Conservation (phyloP, 1,140 invertebrate genomes). For the Trichoplusia ni region DNA sequence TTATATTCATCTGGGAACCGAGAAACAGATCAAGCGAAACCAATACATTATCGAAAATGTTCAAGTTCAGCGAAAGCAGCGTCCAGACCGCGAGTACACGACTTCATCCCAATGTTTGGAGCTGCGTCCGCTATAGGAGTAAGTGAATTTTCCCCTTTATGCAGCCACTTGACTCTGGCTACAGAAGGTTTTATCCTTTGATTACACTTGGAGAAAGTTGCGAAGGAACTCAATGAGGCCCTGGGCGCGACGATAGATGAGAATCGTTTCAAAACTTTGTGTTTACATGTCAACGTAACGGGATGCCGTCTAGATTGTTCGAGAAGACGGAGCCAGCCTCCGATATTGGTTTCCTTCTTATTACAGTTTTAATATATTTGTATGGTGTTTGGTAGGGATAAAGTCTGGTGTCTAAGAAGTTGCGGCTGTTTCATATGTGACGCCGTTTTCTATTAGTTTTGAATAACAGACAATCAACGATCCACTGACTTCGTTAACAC, state of each 20-base stretch:
- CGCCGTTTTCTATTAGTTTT: no score
- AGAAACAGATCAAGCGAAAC: no score
- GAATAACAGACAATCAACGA: no score
- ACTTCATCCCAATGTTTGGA: constrained; percentile 66
- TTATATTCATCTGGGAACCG: no score
- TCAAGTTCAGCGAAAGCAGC: background rate
- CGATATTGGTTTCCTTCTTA: constrained; percentile 1
- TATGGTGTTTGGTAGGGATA: no score
- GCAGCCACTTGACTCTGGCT: constrained; percentile 68
- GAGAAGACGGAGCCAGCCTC: constrained; percentile 4
- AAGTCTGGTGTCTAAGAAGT: no score
- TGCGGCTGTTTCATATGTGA: no score
- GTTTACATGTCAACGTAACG: constrained; percentile 34
- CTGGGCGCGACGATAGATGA: constrained; percentile 55
- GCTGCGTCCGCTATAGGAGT: constrained; percentile 66
- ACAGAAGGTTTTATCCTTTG: constrained; percentile 73
- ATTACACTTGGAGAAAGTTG: constrained; percentile 67
- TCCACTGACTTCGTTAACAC: no score
- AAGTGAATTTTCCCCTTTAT: constrained; percentile 76
- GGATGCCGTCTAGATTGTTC: constrained; percentile 14
- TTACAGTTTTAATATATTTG: background rate
- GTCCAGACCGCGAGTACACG: constrained; percentile 32
- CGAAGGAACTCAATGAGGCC: constrained; percentile 49
- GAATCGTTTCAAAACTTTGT: constrained; percentile 60
- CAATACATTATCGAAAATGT: no score